A percentile compares a stretch with the other conserved stretches of the same genome.
Evolutionary conservation across 2,797 vertebrate species (phyloP).

Genomic region (Lophius americanus): DNA sequence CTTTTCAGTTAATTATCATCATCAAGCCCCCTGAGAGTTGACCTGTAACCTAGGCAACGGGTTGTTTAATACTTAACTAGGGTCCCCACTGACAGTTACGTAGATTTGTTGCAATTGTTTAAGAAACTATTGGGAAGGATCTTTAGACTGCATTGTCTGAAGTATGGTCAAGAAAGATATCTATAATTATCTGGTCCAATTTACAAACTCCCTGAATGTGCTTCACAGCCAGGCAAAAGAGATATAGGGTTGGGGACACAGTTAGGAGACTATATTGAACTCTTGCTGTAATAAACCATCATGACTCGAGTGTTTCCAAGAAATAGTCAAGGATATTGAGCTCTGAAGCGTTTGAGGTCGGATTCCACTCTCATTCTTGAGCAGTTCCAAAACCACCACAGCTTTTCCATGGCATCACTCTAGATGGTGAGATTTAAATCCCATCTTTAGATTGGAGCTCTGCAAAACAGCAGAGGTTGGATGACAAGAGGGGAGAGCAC

Average conservation of each 20-base stretch:
- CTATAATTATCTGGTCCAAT: not conserved
- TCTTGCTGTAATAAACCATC: slow-evolving; percentile 25
- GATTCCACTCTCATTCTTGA: slow-evolving; percentile 53
- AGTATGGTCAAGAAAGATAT: not conserved
- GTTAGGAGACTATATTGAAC: not conserved
- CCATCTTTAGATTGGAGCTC: slow-evolving; percentile 67
- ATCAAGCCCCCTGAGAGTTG: slow-evolving; percentile 34
- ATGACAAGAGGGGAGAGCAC: slow-evolving; percentile 35
- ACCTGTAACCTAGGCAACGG: slow-evolving; percentile 54
- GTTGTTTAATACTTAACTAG: slow-evolving; percentile 58
- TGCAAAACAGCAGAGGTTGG: slow-evolving; percentile 42
- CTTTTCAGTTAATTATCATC: slow-evolving; percentile 74
- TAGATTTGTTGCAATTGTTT: slow-evolving; percentile 12
- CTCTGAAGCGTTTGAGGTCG: slow-evolving; percentile 41
- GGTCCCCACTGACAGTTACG: slow-evolving; percentile 10
- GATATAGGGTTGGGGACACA: not conserved
- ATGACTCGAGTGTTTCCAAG: slow-evolving; percentile 37
- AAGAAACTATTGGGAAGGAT: slow-evolving; percentile 5
- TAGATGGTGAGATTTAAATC: slow-evolving; percentile 67
- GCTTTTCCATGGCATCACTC: slow-evolving; percentile 76
- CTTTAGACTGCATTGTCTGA: not conserved
- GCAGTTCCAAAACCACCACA: slow-evolving; percentile 60
- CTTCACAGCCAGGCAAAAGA: not conserved
- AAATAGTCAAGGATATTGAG: slow-evolving; percentile 36
- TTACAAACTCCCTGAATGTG: not conserved